Base-by-base conservation (phyloP, 2,797 vertebrate species). In the Catostomus latipinnis region DNA sequence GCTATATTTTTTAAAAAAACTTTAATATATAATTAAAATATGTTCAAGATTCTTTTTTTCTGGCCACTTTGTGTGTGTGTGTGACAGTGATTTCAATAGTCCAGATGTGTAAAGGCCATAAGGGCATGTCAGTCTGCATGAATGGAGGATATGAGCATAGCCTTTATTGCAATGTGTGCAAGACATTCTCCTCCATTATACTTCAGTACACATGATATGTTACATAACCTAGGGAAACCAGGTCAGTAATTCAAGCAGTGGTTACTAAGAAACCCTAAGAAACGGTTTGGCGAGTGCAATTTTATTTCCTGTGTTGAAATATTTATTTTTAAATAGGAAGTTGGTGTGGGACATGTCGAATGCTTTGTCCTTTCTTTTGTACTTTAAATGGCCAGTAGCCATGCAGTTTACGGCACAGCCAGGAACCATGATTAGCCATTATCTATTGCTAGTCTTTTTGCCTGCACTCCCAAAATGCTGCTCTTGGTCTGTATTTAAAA, bases 1-100 rank as follows among this genome's bases (percentile, higher is more conserved):
- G 61, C 34, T 45, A n/a, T 11, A 45, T 63, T 7, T 1, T 63
- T 13, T 6, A 5, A 76, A 76, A 67, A 76, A 67, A 75, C 5
- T 45, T 0, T 65, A 7, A 74, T 45, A 43, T 74, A 54, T 65
- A 1, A 65, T 16, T 7, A 46, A 74, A 74, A 54, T 18, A 16
- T 53, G 60, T 54, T 45, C 6, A 5, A 46, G 45, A 60, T 72
- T 22, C 14, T 1, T 16, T 75, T 8, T 66, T 56, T 12, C 34
- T 52, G 8, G 12, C 8, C 12, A 61, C 4, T 65, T 0, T 53
- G n/a, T n/a, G 5, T 61, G 58, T 61, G 60, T 52, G 48, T 43
- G 8, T 48, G 12, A 5, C 12, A 4, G 13, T 54, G 11, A 12
- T 54, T 13, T 54, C 13, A n/a, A 71, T 0, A 1, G 14, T 16